Percentiles rank a stretch among this genome's conserved stretches.
phyloP scores from a whole-genome alignment of 2,113 vertebrate species.

The Sinocyclocheilus maitianheensis region DNA sequence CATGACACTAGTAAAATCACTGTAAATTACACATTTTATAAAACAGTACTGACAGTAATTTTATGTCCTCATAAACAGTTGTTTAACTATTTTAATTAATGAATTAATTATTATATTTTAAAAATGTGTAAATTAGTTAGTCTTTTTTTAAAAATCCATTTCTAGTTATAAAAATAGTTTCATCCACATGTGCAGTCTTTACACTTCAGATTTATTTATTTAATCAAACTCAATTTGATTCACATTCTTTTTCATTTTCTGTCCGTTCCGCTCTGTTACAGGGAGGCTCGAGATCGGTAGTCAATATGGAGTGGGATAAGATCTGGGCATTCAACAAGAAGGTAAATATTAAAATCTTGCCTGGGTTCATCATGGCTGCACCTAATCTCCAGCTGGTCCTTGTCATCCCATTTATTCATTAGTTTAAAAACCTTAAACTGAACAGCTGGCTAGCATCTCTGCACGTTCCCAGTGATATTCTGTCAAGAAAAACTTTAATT shows the following conservation, averaged over 20 bases:
- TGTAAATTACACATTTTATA: not conserved
- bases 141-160: no score
- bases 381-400: slow-evolving; percentile 11
- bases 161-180: no score
- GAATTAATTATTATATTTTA: no score
- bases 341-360: slow-evolving; percentile 72
- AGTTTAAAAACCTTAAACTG: not conserved
- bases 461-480: not conserved
- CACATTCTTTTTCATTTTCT: not conserved
- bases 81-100: no score
- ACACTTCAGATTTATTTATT: not conserved
- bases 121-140: no score
- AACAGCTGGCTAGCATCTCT: not conserved
- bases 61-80: not conserved
- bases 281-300: slow-evolving; percentile 96
- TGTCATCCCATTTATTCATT: slow-evolving; percentile 16
- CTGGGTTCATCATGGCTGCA: not conserved
- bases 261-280: slow-evolving; percentile 58
- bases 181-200: not conserved
- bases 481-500: not conserved
- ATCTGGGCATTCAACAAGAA: slow-evolving; percentile 99
- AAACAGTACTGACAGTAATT: not conserved
- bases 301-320: slow-evolving; percentile 99
- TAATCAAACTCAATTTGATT: not conserved
- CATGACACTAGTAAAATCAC: no score